Conservation (phyloP, 2,113 vertebrate species). For the Nasalis larvatus region DNA sequence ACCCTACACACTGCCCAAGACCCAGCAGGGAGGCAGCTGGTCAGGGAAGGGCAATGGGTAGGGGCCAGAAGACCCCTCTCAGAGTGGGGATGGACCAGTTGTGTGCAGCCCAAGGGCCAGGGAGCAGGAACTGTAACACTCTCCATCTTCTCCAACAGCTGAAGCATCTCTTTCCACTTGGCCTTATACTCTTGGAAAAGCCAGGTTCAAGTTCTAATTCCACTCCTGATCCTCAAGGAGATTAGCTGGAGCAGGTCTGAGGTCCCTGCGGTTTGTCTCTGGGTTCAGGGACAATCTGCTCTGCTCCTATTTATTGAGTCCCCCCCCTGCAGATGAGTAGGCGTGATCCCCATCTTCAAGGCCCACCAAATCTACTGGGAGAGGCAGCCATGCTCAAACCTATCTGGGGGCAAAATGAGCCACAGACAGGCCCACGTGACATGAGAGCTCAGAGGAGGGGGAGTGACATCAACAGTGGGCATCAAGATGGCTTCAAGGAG, state of each 20-base stretch:
- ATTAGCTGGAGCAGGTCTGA: neutral
- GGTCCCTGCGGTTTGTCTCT: neutral
- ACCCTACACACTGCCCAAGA: neutral
- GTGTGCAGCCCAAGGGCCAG: neutral
- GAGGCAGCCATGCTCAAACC: neutral
- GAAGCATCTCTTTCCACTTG: neutral
- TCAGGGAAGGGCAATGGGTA: neutral
- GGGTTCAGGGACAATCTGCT: neutral
- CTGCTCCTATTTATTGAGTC: neutral
- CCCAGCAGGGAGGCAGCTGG: neutral
- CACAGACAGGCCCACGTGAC: fast-evolving
- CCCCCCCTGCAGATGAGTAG: neutral
- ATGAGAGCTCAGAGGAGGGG: neutral
- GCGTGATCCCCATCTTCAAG: neutral
- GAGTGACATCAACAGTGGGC: neutral
- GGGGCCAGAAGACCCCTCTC: neutral
- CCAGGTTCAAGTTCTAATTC: neutral
- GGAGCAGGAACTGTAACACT: neutral
- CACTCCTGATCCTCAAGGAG: neutral
- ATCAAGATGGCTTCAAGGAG: neutral
- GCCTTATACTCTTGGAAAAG: neutral
- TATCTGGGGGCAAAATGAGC: neutral
- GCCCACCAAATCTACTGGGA: neutral
- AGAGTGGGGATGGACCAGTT: neutral
- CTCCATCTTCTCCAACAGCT: neutral